A percentile compares a stretch with the other conserved stretches of the same genome.
Evolutionary conservation across 2,888 invertebrate species (phyloP).

Genomic region (Phytoseiulus persimilis): DNA sequence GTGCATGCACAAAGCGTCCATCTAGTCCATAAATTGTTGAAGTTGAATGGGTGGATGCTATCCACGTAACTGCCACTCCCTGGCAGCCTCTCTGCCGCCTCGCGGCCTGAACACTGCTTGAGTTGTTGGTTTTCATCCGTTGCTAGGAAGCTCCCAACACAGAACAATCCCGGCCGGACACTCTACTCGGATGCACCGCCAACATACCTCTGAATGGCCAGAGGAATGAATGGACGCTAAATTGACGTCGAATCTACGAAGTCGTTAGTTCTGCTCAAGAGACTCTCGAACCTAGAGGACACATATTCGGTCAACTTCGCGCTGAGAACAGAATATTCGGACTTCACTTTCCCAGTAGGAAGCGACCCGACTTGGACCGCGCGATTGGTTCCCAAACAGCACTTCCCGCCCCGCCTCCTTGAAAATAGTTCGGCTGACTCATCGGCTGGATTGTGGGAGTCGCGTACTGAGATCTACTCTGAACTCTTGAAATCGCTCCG

Average conservation of each 20-base stretch:
- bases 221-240: neutral
- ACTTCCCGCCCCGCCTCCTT: no score
- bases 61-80: conserved; percentile 5
- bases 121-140: neutral
- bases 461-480: no score
- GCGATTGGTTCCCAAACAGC: no score
- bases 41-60: neutral
- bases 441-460: no score
- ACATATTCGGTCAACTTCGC: neutral
- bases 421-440: no score
- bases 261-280: neutral
- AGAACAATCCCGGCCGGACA: neutral
- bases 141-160: conserved; percentile 5
- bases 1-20: neutral
- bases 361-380: no score
- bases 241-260: neutral
- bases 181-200: neutral
- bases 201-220: neutral
- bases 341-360: no score
- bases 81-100: no score
- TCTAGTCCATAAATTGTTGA: neutral
- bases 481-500: no score
- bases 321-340: no score
- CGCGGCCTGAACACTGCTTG: neutral
- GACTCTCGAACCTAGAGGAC: neutral